Conservation (phyloP, 2,888 invertebrate species). For the Leptinotarsa peninsularis region DNA sequence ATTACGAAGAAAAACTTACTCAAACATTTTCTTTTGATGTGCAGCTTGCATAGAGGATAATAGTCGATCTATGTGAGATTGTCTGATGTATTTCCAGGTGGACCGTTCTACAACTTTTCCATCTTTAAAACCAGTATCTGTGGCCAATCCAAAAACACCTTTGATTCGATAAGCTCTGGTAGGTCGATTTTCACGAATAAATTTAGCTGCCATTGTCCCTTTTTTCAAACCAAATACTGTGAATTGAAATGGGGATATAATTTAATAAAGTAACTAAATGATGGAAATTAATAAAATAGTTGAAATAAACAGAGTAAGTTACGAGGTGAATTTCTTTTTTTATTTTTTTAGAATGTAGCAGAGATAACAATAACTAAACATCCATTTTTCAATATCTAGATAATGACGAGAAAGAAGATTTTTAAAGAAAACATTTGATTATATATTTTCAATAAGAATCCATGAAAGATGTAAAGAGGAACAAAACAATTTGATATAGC, state of each 20-base stretch:
- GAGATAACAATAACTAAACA: no score
- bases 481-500: no score
- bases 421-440: no score
- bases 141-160: conserved; percentile 81
- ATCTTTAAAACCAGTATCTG: conserved; percentile 78
- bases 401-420: no score
- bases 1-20: conserved; percentile 70
- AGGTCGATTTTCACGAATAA: conserved; percentile 72
- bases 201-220: conserved; percentile 71
- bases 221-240: conserved; percentile 80
- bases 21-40: conserved; percentile 88
- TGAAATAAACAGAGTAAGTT: no score
- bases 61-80: conserved; percentile 77
- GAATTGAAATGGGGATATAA: not conserved
- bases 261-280: no score
- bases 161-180: conserved; percentile 80
- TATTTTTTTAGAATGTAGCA: no score
- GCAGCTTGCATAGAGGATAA: conserved; percentile 85
- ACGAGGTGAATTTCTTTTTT: no score
- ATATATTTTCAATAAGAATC: no score
- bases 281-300: no score
- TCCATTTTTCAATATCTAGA: no score
- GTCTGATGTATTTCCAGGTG: conserved; percentile 77
- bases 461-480: no score
- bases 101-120: conserved; percentile 79